Base-by-base conservation (phyloP, 2,888 invertebrate species). In the Masnerella sp. region DNA sequence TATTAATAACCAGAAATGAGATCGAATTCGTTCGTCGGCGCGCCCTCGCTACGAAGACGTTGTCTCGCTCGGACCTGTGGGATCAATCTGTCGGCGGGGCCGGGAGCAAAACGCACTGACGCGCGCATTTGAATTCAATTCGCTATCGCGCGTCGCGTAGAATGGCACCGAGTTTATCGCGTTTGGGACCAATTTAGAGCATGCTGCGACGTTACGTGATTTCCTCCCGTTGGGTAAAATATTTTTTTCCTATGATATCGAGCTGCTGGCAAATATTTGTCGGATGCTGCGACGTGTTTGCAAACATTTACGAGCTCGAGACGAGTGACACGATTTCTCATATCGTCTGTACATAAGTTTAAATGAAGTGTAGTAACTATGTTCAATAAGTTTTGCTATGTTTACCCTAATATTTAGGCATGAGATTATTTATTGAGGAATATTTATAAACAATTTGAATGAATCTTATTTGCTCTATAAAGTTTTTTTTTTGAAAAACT, bases 1-100 rank as follows among this genome's bases (percentile, higher is more conserved):
- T 86, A 86, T 86, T 87, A 87, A 86, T 87, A 86, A 86, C 84
- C 79, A 80, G 79, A 84, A 82, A 83, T 84, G 83, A 85, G 82
- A 85, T 85, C 85, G 85, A 87, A 85, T 83, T 80, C 82, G 77
- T 80, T n/a, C 58, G 58, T 51, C 67, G 64, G 62, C 61, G 36
- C 20, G 22, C 14, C 28, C 56, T 38, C 28, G 71, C 47, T 59
- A 25, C 11, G 56, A 74, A 52, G 65, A 62, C n/a, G 75, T 72
- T 76, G 70, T 70, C 73, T 77, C 75, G 18, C 70, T 75, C 74
- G 76, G 72, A 68, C 80, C 80, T 76, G 78, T 81, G 80, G 84
- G 84, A 84, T 85, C 85, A 84, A 85, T 85, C 84, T 84, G 81
- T 83, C 81, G 82, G 82, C 79, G 64, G 20, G 34, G 54, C 18